Conservation (phyloP, 2,797 vertebrate genomes). For the Avahi laniger region DNA sequence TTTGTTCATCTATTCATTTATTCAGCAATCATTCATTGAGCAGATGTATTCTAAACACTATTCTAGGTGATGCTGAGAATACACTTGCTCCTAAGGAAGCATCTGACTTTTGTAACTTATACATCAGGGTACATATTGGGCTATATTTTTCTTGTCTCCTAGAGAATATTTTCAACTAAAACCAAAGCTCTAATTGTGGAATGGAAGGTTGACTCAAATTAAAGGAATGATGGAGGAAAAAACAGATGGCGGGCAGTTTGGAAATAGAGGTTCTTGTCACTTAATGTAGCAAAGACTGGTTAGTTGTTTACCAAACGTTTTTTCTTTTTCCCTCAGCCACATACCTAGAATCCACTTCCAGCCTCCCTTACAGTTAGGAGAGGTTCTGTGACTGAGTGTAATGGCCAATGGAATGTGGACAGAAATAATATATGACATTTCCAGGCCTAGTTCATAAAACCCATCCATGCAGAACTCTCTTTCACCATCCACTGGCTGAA, state of each 20-base stretch:
- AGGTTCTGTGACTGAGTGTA: not conserved
- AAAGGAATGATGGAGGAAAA: not conserved
- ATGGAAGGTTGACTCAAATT: not conserved
- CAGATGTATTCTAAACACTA: not conserved
- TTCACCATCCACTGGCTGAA: not conserved
- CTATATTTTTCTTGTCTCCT: not conserved
- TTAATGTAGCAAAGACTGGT: not conserved
- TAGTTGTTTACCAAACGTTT: constrained; percentile 9
- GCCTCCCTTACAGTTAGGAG: not conserved
- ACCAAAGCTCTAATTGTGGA: not conserved
- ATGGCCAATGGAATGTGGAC: not conserved
- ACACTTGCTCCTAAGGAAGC: not conserved
- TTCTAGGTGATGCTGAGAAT: not conserved
- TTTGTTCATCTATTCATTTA: not conserved
- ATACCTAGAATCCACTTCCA: not conserved
- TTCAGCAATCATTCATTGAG: not conserved
- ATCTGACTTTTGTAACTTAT: not conserved
- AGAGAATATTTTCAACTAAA: not conserved
- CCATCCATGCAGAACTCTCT: not conserved
- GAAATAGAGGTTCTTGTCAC: not conserved
- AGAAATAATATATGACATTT: not conserved
- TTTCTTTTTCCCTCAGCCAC: not conserved
- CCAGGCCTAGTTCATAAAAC: not conserved
- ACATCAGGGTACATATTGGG: not conserved
- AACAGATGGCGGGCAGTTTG: not conserved